Evolutionary conservation across 1,140 invertebrate species (phyloP).

Genomic region (Antheraea pernyi): DNA sequence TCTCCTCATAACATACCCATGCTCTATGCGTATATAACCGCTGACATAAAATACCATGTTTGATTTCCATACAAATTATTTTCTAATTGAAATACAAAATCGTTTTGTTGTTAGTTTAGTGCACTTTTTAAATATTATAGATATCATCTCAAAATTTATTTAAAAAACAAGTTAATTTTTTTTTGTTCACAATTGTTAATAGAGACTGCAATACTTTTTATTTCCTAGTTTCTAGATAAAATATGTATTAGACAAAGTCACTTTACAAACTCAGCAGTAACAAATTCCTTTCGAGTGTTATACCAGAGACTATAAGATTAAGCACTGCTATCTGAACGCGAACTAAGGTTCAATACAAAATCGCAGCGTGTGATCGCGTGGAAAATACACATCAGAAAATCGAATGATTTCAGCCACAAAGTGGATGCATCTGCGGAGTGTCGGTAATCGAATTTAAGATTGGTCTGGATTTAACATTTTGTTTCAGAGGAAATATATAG

Average conservation of each 20-base stretch:
- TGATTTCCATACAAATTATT: too few species aligned
- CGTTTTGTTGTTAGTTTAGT: neutral
- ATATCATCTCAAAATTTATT: too few species aligned
- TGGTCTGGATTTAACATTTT: constrained; percentile 18
- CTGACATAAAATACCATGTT: too few species aligned
- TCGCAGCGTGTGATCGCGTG: constrained; percentile 22
- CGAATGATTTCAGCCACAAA: constrained; percentile 18
- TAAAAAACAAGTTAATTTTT: too few species aligned
- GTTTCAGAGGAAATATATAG: constrained; percentile 15
- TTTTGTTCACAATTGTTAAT: too few species aligned
- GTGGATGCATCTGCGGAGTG: constrained; percentile 14
- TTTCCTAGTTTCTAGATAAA: neutral
- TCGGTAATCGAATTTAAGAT: constrained; percentile 21
- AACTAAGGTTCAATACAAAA: constrained; percentile 13
- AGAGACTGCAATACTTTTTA: too few species aligned
- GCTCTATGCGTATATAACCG: too few species aligned
- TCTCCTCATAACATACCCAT: too few species aligned
- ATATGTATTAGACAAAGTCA: neutral
- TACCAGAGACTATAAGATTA: constrained; percentile 2
- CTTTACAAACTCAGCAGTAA: neutral
- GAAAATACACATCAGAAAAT: constrained; percentile 19
- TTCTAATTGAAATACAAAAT: neutral
- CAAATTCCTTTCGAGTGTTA: neutral
- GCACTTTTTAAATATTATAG: too few species aligned
- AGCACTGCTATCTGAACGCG: neutral